Base-by-base conservation (phyloP, 2,113 vertebrate genomes). In the Canis aureus region DNA sequence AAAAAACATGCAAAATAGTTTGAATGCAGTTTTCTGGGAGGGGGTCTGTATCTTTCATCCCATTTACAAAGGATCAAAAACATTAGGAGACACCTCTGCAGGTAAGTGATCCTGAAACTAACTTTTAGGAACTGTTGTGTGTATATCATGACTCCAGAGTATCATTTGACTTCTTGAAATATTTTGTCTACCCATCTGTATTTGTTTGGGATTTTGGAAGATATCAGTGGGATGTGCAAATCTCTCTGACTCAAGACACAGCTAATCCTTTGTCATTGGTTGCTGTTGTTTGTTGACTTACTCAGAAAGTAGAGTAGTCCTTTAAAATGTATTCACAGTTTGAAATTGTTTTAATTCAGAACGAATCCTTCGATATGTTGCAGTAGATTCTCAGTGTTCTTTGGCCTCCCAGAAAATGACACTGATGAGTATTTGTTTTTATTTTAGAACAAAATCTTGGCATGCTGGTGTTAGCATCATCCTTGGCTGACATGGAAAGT, bases 241-340 rank as follows among this genome's bases (percentile, higher is more conserved):
- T 92, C 67, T 94, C 43, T 85, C 60, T 32, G 59, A 71, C 11
- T 81, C 15, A 78, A 32, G 69, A 8, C 43, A 83, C 11, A 84
- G 60, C 76, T 91, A 89, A 78, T 85, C 74, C 92, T 95, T 95
- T 91, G 35, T 94, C 80, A 19, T 62, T 78, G 38, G 79, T 90
- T 90, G 53, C 35, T 84, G 8, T 5, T 74, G 12, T 89, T 76
- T 89, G 53, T 67, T 89, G 91, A 43, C 67, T 93, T 67, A 67
- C 25, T 78, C 43, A 81, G 32, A 96, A 96, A 74, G 32, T 67
- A 78, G 11, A 59, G 10, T 84, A 83, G 82, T 66, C 49, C 11
- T 94, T 97, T 89, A 81, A 69, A 94, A 53, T 89, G 43, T 93
- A 88, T 94, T 90, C 89, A 55, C n/a, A 91, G 32, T 32, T n/a